These are phyloP conservation scores for Trichopria drosophilae DNA, from an alignment of 2,888 invertebrate genomes.

Conservation along the genomic window DNA sequence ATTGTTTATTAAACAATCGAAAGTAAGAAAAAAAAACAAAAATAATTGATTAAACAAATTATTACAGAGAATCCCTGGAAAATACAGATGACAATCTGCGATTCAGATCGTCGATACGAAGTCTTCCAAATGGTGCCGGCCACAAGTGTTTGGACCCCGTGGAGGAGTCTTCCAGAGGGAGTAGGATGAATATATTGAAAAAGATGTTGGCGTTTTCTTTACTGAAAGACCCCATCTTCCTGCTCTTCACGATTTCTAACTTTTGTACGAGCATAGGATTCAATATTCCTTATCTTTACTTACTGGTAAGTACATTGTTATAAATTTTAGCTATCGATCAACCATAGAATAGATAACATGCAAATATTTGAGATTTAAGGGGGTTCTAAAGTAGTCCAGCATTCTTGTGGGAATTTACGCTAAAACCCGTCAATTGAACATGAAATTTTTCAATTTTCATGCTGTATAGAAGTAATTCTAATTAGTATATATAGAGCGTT, in stretches of 20 bases:
- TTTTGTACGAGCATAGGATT: slow-evolving; percentile 94
- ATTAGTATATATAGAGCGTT: too few species aligned
- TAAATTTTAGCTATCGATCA: too few species aligned
- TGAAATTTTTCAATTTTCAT: too few species aligned
- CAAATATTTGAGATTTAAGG: too few species aligned
- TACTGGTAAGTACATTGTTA: slow-evolving; percentile 58
- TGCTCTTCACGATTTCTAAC: slow-evolving; percentile 90
- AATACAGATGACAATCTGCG: slow-evolving; percentile 38
- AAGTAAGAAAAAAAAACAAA: background rate
- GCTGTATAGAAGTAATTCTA: too few species aligned
- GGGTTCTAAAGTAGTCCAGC: too few species aligned
- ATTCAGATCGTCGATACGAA: slow-evolving; percentile 38
- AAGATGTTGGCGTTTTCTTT: slow-evolving; percentile 87
- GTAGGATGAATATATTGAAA: slow-evolving; percentile 71
- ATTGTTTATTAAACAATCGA: too few species aligned
- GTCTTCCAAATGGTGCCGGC: slow-evolving; percentile 42
- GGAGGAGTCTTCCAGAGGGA: slow-evolving; percentile 67
- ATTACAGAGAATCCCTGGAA: slow-evolving; percentile 39
- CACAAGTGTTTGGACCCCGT: slow-evolving; percentile 31
- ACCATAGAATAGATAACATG: too few species aligned
- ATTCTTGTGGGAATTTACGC: too few species aligned
- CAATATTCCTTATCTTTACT: slow-evolving; percentile 89
- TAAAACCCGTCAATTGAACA: too few species aligned
- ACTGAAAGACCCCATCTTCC: slow-evolving; percentile 81
- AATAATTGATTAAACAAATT: slow-evolving; percentile 1